phyloP scores from a whole-genome alignment of 2,888 invertebrate species.

The Sarcophaga carnaria region DNA sequence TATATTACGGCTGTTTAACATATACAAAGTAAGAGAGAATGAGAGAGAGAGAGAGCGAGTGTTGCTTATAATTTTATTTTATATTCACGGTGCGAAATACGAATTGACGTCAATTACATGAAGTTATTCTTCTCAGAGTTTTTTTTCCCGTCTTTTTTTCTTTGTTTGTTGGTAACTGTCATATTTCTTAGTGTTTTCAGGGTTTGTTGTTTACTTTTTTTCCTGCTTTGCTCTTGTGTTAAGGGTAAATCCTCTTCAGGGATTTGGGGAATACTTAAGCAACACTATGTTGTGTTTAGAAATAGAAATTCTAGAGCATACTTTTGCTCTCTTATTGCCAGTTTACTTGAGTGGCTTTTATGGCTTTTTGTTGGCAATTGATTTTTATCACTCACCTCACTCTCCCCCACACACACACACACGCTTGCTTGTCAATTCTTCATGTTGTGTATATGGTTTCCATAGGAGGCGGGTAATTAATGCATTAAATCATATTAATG shows the following conservation, averaged over 20 bases:
- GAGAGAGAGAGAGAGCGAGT: constrained; percentile 1
- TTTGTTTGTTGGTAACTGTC: constrained; percentile 65
- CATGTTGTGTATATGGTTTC: constrained; percentile 23
- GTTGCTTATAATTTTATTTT: constrained; percentile 64
- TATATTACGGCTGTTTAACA: constrained; percentile 54
- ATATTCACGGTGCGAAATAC: constrained; percentile 81
- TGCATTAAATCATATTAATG: constrained; percentile 81
- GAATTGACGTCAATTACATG: constrained; percentile 83
- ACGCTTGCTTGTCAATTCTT: no score
- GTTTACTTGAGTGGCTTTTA: constrained; percentile 70
- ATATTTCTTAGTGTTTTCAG: constrained; percentile 61
- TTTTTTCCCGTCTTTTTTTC: constrained; percentile 4
- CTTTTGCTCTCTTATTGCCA: constrained; percentile 55
- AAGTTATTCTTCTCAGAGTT: constrained; percentile 70
- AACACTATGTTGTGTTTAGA: constrained; percentile 34
- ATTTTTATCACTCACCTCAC: constrained; percentile 65
- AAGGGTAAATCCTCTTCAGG: constrained; percentile 80
- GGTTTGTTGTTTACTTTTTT: no score
- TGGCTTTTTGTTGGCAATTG: constrained; percentile 68
- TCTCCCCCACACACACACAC: not conserved
- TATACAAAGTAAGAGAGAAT: no score
- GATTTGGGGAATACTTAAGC: constrained; percentile 79
- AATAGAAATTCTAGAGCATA: constrained; percentile 56
- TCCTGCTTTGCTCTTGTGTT: not conserved
- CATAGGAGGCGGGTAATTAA: constrained; percentile 77